Evolutionary conservation across 2,113 vertebrate genomes (phyloP), one percentile per base, ranked within the genome.

Genomic region (Lepidothrix coronata): DNA sequence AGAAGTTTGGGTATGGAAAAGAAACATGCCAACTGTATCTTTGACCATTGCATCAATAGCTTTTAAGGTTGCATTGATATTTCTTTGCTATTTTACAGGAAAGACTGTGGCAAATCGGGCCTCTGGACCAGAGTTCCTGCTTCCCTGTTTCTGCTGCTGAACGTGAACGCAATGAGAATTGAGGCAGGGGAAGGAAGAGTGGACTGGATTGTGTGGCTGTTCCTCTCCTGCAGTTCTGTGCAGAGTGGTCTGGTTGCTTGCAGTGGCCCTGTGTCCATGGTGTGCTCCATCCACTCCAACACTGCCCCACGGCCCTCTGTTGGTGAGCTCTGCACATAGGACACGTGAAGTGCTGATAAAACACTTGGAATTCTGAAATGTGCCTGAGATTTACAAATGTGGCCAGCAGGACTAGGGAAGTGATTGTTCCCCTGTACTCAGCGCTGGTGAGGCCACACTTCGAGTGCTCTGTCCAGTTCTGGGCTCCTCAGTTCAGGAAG

Each of bases 101-200:
- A 35, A 15, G 51, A 3, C 39, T 10, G n/a, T 0, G 7, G 48
- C 33, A 11, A 19, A 13, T 18, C 3, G 51, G 31, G 68, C 3
- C 61, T 41, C 61, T 17, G 44, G 30, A 23, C 25, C 20, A 31
- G 22, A 33, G 13, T 55, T n/a, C 14, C 17, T 2, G 12, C 39
- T 5, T 15, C 20, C 2, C 11, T 3, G 10, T 12, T 46, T 10
- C 33, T 20, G 27, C 5, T 28, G 33, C 57, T 7, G 57, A 49
- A 4, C 4, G 0, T 2, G 23, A 25, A n/a, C 14, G 22, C 65
- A 17, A 7, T 5, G 39, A 33, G 23, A 59, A 22, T 0, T 9
- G 66, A 24, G 31, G 71, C 7, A 5, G 23, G 31, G 13, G 9
- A 21, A 11, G 1, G 43, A 31, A 51, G 24, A 51, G 25, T 12